Evolutionary conservation across 2,888 invertebrate species (phyloP).

Genomic region (Torymus auratus): DNA sequence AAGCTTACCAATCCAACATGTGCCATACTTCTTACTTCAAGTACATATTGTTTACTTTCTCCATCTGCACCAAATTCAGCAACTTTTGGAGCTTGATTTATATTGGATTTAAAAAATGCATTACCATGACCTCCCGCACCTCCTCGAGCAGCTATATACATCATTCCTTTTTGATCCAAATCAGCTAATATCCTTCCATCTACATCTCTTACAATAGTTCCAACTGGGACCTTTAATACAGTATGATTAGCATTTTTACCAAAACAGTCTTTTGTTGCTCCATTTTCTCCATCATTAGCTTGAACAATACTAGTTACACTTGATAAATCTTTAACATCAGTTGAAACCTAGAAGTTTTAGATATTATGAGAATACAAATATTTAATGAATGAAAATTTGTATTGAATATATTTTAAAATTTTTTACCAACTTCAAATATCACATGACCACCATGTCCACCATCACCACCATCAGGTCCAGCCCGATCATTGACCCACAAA

Average conservation of each 20-base stretch:
- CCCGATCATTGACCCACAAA: constrained; percentile 89
- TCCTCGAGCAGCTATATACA: constrained; percentile 95
- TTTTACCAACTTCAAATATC: constrained; percentile 82
- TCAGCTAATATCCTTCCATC: constrained; percentile 83
- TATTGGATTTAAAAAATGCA: constrained; percentile 89
- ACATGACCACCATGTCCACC: constrained; percentile 98
- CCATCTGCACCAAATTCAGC: constrained; percentile 93
- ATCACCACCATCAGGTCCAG: constrained; percentile 97
- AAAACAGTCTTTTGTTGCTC: constrained; percentile 85
- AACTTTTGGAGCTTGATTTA: constrained; percentile 87
- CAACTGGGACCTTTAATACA: constrained; percentile 88
- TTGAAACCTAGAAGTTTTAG: constrained; percentile 78
- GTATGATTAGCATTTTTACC: constrained; percentile 89
- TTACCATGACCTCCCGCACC: constrained; percentile 98
- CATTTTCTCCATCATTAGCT: constrained; percentile 86
- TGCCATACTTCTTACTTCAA: constrained; percentile 95
- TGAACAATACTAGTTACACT: constrained; percentile 80
- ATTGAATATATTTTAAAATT: constrained; percentile 25
- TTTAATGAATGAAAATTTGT: background rate
- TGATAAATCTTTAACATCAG: constrained; percentile 84
- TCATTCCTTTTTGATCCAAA: constrained; percentile 82
- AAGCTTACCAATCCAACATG: constrained; percentile 89
- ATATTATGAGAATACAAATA: constrained; percentile 27
- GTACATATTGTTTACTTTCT: constrained; percentile 83
- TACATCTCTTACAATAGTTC: constrained; percentile 83